Percentiles rank a stretch among this genome's conserved stretches.
These are phyloP conservation scores for Scaptomyza montana DNA, from an alignment of 1,140 invertebrate species.

Conservation along the genomic window DNA sequence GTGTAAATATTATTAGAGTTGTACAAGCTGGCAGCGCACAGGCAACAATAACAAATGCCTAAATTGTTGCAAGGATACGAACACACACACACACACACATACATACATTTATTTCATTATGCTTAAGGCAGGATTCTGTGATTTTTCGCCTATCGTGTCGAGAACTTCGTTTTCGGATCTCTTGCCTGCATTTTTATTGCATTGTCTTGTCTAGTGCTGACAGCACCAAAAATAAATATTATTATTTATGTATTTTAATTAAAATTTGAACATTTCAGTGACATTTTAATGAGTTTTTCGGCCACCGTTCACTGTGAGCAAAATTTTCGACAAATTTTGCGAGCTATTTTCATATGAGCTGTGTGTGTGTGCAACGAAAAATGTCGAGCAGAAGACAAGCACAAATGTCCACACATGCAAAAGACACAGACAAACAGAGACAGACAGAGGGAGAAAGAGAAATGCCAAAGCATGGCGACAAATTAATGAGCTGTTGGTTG, in stretches of 20 bases:
- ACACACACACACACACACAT: slow-evolving; percentile 14
- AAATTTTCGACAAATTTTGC: slow-evolving; percentile 55
- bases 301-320: slow-evolving; percentile 15
- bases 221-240: slow-evolving; percentile 48
- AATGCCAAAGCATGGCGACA: slow-evolving; percentile 46
- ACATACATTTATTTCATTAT: slow-evolving; percentile 3
- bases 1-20: slow-evolving; percentile 72
- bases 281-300: slow-evolving; percentile 76
- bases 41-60: slow-evolving; percentile 53
- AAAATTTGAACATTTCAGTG: slow-evolving; percentile 75
- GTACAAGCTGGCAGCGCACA: slow-evolving; percentile 15
- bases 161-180: slow-evolving; percentile 2
- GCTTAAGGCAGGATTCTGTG: slow-evolving; percentile 6
- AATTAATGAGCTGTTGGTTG: slow-evolving; percentile 75
- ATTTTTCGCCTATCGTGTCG: slow-evolving; percentile 3
- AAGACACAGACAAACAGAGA: neutral
- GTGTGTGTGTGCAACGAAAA: slow-evolving; percentile 54
- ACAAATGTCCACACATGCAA: slow-evolving; percentile 44
- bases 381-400: slow-evolving; percentile 44
- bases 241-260: slow-evolving; percentile 81
- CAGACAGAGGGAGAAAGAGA: neutral
- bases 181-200: slow-evolving; percentile 41
- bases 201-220: slow-evolving; percentile 51
- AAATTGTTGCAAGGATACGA: slow-evolving; percentile 23
- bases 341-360: slow-evolving; percentile 47